Conservation (phyloP, 2,888 invertebrate genomes). For the Drosophila kokeensis region DNA sequence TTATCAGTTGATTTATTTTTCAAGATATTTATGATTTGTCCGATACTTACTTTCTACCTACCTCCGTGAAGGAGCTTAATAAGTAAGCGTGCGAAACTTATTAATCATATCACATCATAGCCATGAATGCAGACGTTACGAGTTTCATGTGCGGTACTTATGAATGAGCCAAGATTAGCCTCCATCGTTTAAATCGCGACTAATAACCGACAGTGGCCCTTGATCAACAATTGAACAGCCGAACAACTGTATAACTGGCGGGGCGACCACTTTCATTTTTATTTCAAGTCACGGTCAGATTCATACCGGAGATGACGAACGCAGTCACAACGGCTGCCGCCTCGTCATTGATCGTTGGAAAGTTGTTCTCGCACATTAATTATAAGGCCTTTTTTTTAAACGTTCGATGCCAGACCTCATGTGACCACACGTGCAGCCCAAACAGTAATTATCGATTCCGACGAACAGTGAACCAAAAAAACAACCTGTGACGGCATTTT, state of each 20-base stretch:
- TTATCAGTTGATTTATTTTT: constrained; percentile 44
- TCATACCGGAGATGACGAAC: constrained; percentile 37
- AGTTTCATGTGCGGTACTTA: constrained; percentile 66
- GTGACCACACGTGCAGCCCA: constrained; percentile 40
- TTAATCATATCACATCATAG: constrained; percentile 68
- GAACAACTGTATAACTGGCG: constrained; percentile 21
- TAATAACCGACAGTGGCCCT: constrained; percentile 70
- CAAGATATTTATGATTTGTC: constrained; percentile 29
- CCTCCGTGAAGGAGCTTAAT: constrained; percentile 51
- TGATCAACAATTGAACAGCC: constrained; percentile 52
- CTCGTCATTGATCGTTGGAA: constrained; percentile 63
- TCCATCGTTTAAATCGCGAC: constrained; percentile 71
- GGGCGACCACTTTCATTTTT: constrained; percentile 79
- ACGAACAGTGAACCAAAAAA: constrained; percentile 7
- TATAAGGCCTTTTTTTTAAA: constrained; percentile 35
- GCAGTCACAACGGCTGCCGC: constrained; percentile 29
- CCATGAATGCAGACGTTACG: constrained; percentile 36
- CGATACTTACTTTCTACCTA: constrained; percentile 46
- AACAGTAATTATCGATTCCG: constrained; percentile 38
- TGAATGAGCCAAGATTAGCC: constrained; percentile 76
- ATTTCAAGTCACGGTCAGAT: constrained; percentile 69
- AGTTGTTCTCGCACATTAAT: constrained; percentile 76
- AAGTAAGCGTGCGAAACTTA: constrained; percentile 79
- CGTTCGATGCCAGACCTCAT: constrained; percentile 9
- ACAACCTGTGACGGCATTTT: constrained; percentile 18